phyloP scores from a whole-genome alignment of 2,797 vertebrate species.

The Myripristis murdjan region DNA sequence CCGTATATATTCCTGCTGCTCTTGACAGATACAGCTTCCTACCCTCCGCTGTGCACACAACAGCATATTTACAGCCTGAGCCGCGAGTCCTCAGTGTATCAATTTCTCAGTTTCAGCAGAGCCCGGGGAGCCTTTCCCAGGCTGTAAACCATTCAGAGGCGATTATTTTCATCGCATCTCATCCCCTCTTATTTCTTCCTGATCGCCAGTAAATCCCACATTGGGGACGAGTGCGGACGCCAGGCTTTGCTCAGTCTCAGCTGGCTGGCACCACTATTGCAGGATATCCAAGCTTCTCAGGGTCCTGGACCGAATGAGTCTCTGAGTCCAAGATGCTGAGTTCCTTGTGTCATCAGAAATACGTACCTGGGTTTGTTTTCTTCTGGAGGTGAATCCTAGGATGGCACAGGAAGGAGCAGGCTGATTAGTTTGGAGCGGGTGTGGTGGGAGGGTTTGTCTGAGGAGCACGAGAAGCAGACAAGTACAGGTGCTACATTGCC shows the following conservation, averaged over 20 bases:
- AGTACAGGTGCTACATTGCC: constrained; percentile 30
- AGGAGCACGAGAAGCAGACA: constrained; percentile 9
- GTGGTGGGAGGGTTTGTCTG: not conserved
- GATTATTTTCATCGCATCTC: constrained; percentile 54
- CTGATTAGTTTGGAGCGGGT: not conserved
- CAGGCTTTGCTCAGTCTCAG: constrained; percentile 31
- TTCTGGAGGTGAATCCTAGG: constrained; percentile 13
- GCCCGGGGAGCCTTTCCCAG: constrained; percentile 28
- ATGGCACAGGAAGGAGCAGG: constrained; percentile 9
- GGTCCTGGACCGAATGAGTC: not conserved
- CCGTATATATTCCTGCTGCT: not conserved
- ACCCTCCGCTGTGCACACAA: constrained; percentile 16
- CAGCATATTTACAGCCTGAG: constrained; percentile 46
- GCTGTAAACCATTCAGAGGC: constrained; percentile 51
- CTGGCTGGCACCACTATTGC: constrained; percentile 7
- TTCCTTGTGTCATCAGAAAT: constrained; percentile 14
- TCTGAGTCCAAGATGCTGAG: not conserved
- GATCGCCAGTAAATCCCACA: constrained; percentile 41
- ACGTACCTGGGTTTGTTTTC: not conserved
- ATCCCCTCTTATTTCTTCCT: constrained; percentile 42
- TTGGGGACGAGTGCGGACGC: constrained; percentile 18
- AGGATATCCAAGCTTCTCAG: constrained; percentile 22
- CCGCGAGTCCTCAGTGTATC: constrained; percentile 42
- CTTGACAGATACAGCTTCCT: constrained; percentile 24
- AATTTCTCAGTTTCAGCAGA: constrained; percentile 24